These are phyloP conservation scores for Archocentrus centrarchus DNA, from an alignment of 2,113 vertebrate species.

Conservation along the genomic window DNA sequence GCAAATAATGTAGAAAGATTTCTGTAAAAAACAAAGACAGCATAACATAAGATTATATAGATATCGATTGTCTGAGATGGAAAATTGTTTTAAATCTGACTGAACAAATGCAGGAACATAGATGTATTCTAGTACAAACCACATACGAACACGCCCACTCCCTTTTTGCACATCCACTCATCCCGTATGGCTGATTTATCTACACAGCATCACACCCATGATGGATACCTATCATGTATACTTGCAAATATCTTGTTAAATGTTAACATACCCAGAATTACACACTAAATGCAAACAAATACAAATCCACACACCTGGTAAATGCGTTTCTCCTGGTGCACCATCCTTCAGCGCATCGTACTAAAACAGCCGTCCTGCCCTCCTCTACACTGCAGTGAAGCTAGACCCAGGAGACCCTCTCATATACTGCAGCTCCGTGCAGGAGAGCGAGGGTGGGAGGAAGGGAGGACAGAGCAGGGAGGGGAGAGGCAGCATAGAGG, in stretches of 20 bases:
- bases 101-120: neutral
- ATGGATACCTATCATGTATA: slow-evolving; percentile 35
- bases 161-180: slow-evolving; percentile 30
- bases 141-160: slow-evolving; percentile 49
- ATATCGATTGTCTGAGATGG: neutral
- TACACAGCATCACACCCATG: slow-evolving; percentile 23
- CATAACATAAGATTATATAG: neutral
- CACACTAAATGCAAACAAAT: neutral
- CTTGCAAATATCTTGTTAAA: slow-evolving; percentile 12
- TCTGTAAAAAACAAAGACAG: neutral
- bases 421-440: slow-evolving; percentile 75
- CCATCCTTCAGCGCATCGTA: slow-evolving; percentile 83
- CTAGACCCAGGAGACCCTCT: slow-evolving; percentile 79
- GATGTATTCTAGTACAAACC: neutral
- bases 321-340: slow-evolving; percentile 84
- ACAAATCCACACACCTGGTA: slow-evolving; percentile 80
- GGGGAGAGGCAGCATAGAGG: slow-evolving; percentile 18
- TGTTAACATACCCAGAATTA: neutral
- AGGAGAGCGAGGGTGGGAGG: slow-evolving; percentile 53
- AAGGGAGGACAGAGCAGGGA: neutral
- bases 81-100: neutral
- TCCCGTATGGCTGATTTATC: slow-evolving; percentile 60
- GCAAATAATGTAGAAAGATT: neutral
- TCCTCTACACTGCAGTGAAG: slow-evolving; percentile 82
- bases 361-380: slow-evolving; percentile 70